phyloP scores from a whole-genome alignment of 2,113 vertebrate genomes.

The Antidorcas marsupialis region DNA sequence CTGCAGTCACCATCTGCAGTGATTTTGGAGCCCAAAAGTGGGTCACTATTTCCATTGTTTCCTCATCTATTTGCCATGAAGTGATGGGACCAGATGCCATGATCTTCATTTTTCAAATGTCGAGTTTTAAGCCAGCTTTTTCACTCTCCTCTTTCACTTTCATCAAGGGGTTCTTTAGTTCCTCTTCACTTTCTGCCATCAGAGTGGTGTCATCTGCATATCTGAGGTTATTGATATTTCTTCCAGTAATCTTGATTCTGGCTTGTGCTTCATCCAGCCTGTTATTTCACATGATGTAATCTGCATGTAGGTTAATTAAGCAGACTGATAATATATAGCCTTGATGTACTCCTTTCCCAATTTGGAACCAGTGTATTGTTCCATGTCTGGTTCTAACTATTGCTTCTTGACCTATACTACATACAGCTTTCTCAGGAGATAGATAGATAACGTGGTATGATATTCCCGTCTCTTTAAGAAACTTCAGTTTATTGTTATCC shows the following conservation, averaged over 20 bases:
- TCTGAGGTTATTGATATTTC: background rate
- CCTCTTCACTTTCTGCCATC: background rate
- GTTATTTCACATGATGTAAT: background rate
- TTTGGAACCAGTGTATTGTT: background rate
- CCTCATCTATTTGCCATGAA: background rate
- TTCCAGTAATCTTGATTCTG: background rate
- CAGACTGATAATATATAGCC: background rate
- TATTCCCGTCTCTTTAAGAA: background rate
- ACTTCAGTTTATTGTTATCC: background rate
- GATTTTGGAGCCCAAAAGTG: background rate
- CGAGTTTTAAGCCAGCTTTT: background rate
- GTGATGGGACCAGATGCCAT: background rate
- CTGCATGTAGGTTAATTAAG: background rate
- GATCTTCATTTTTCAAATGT: accelerated
- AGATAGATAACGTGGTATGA: background rate
- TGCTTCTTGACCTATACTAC: background rate
- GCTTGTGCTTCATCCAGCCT: background rate
- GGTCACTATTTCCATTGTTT: background rate
- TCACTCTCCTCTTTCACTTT: background rate
- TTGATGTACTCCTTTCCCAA: background rate
- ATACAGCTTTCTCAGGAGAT: background rate
- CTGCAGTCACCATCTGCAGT: background rate
- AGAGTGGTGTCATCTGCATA: background rate
- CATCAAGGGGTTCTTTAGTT: background rate
- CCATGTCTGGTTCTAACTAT: background rate